phyloP scores from a whole-genome alignment of 1,140 invertebrate species.

The Sinella curviseta region DNA sequence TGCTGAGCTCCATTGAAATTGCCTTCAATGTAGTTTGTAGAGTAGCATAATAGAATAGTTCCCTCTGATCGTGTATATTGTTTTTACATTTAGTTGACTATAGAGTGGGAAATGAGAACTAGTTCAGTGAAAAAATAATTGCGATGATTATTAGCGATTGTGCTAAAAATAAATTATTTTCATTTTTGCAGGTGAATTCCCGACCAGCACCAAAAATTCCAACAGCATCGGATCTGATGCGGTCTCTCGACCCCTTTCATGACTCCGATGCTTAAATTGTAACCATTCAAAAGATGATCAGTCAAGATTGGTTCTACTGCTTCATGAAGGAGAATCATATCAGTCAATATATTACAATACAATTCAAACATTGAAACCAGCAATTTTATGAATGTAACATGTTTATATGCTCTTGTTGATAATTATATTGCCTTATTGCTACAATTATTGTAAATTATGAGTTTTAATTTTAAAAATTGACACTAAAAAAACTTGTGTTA shows the following conservation, averaged over 20 bases:
- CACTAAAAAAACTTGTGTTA: conserved; percentile 15
- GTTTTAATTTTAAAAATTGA: conserved; percentile 27
- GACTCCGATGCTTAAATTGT: conserved; percentile 23
- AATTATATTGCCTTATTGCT: conserved; percentile 26
- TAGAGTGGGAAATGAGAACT: too few species aligned
- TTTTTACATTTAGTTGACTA: too few species aligned
- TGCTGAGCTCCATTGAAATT: too few species aligned
- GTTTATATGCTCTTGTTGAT: conserved; percentile 25
- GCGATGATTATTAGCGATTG: too few species aligned
- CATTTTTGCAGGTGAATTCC: conserved; percentile 7
- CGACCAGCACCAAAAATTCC: conserved; percentile 33
- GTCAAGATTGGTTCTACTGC: background rate
- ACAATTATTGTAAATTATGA: conserved; percentile 19
- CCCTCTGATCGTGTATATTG: too few species aligned
- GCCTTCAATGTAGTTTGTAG: too few species aligned
- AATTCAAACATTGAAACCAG: conserved; percentile 16
- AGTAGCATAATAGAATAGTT: too few species aligned
- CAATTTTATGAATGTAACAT: conserved; percentile 20
- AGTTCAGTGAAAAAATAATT: too few species aligned
- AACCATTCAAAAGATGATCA: background rate
- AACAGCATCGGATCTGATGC: conserved; percentile 38
- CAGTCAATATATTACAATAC: background rate
- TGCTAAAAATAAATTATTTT: too few species aligned
- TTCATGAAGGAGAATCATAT: background rate
- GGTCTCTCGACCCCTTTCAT: conserved; percentile 43